phyloP scores from a whole-genome alignment of 2,113 vertebrate genomes.

The Pterophyllum scalare region DNA sequence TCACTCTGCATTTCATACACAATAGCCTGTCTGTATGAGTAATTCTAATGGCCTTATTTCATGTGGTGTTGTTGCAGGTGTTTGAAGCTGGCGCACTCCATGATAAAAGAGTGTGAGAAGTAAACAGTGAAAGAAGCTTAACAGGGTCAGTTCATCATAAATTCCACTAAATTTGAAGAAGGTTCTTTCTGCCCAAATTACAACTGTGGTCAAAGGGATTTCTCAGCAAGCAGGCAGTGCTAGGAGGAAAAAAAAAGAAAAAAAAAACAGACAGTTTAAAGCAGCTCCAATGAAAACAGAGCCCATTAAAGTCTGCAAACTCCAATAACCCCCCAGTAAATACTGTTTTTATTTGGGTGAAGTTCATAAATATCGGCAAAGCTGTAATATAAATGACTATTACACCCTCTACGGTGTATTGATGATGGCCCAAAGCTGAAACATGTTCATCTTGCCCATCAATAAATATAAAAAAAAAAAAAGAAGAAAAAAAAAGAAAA shows the following conservation, averaged over 20 bases:
- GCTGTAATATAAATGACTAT: neutral
- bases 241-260: no score
- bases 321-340: no score
- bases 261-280: no score
- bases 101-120: neutral
- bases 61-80: conserved; percentile 6
- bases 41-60: conserved; percentile 6
- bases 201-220: neutral
- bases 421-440: neutral
- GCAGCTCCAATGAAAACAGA: no score
- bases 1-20: neutral
- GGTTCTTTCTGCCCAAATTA: neutral
- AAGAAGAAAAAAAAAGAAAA: no score
- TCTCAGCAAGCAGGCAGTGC: neutral
- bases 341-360: neutral
- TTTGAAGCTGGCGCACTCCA: neutral
- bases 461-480: neutral
- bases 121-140: neutral
- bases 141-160: neutral
- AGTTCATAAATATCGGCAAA: neutral
- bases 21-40: neutral
- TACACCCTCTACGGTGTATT: neutral
- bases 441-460: neutral
- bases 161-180: neutral
- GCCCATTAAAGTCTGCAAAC: no score